phyloP scores from a whole-genome alignment of 2,113 vertebrate species.

The Aegypius monachus region DNA sequence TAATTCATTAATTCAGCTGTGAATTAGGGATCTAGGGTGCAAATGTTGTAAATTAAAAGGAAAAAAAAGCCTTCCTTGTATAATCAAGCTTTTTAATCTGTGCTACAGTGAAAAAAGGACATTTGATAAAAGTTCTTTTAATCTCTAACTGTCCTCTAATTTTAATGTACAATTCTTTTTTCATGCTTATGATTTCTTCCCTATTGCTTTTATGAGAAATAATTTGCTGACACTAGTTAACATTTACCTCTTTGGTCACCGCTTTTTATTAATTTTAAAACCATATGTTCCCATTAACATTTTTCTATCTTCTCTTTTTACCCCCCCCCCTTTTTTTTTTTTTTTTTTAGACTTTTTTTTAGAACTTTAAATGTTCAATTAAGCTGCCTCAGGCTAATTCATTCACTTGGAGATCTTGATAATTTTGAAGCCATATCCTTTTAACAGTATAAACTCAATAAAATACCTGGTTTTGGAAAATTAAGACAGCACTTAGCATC shows the following conservation, averaged over 20 bases:
- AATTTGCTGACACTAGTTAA: not conserved
- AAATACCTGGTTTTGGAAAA: not conserved
- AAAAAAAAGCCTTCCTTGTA: not conserved
- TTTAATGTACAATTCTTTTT: not conserved
- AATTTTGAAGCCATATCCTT: not conserved
- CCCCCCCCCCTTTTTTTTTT: accelerated
- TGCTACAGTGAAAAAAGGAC: not conserved
- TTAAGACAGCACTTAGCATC: not conserved
- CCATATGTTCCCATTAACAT: not conserved
- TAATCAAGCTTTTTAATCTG: not conserved
- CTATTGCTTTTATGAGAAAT: not conserved
- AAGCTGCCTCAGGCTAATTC: not conserved
- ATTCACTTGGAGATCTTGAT: not conserved
- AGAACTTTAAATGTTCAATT: not conserved
- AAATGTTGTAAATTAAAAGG: not conserved
- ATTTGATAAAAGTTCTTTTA: not conserved
- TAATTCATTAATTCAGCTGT: not conserved
- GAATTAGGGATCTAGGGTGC: not conserved
- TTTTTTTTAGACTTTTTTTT: not conserved
- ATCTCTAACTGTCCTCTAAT: not conserved
- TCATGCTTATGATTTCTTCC: not conserved
- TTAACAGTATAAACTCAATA: not conserved
- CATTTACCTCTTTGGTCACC: not conserved
- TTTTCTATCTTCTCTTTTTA: not conserved
- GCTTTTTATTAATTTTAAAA: not conserved